Conservation (phyloP, 92 coral and sea anemone species). For the Meandrina meandrites region DNA sequence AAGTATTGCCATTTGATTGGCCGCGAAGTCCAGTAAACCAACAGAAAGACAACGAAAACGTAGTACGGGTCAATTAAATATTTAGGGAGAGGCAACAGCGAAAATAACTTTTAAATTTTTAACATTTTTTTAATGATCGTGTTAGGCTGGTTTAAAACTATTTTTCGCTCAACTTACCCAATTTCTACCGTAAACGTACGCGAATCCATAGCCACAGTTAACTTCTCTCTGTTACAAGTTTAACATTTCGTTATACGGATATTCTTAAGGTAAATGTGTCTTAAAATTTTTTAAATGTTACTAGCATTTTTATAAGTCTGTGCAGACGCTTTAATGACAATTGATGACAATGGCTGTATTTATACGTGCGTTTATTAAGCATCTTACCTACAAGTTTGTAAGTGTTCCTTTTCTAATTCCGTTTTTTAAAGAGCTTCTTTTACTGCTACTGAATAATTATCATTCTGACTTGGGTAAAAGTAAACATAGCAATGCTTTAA, state of each 20-base stretch:
- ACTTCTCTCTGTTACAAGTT: conserved; percentile 77
- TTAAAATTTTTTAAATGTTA: background rate
- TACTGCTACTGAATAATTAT: no score
- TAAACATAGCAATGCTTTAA: no score
- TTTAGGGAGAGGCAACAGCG: background rate
- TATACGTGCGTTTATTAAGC: no score
- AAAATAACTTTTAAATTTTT: background rate
- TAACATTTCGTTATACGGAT: conserved; percentile 35
- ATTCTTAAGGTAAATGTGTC: background rate
- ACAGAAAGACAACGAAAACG: background rate
- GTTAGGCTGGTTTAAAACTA: background rate
- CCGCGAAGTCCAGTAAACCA: background rate
- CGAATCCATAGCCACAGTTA: conserved; percentile 61
- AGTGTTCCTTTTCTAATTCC: no score
- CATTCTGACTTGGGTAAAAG: no score
- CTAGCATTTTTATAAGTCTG: background rate
- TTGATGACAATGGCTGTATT: no score
- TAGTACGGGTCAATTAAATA: background rate
- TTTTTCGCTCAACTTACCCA: conserved; percentile 71
- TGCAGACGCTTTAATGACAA: background rate
- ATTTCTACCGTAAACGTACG: conserved; percentile 73
- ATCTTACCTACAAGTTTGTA: no score
- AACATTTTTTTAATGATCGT: background rate
- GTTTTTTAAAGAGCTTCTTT: no score
- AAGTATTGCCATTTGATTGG: no score